Conservation (phyloP, 2,797 vertebrate genomes). For the Coregonus ussuriensis region DNA sequence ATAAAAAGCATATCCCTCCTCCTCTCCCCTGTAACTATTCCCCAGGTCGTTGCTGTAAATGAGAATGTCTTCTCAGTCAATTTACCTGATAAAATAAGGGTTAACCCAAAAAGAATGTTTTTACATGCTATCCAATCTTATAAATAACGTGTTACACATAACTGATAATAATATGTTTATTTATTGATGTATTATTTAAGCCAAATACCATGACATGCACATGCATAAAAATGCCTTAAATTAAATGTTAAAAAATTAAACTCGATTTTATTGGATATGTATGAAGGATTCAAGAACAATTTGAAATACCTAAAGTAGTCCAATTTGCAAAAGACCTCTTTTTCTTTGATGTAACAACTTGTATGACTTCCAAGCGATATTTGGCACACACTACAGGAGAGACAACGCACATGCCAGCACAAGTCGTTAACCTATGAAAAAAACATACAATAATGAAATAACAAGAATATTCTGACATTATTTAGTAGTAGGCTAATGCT, state of each 20-base stretch:
- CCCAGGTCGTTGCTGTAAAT: no score
- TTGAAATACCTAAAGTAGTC: constrained; percentile 91
- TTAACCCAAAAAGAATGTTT: no score
- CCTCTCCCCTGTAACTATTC: no score
- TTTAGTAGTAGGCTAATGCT: not conserved
- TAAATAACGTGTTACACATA: not conserved
- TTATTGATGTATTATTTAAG: not conserved
- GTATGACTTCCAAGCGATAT: constrained; percentile 88
- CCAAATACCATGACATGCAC: not conserved
- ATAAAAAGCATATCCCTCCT: no score
- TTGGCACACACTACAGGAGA: constrained; percentile 94
- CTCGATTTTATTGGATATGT: not conserved
- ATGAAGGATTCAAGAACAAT: not conserved
- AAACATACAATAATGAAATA: constrained; percentile 23
- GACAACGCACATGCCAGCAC: constrained; percentile 96
- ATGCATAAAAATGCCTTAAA: no score
- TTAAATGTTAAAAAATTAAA: no score
- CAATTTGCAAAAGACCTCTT: constrained; percentile 95
- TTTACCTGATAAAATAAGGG: no score
- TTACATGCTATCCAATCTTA: no score
- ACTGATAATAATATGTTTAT: not conserved
- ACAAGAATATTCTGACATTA: not conserved
- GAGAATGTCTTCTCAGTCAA: no score
- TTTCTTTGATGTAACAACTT: constrained; percentile 96
- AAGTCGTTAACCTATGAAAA: constrained; percentile 88